Evolutionary conservation across 2,888 invertebrate species (phyloP), one percentile per base, ranked within the genome.

Genomic region (Orthosia gracilis): DNA sequence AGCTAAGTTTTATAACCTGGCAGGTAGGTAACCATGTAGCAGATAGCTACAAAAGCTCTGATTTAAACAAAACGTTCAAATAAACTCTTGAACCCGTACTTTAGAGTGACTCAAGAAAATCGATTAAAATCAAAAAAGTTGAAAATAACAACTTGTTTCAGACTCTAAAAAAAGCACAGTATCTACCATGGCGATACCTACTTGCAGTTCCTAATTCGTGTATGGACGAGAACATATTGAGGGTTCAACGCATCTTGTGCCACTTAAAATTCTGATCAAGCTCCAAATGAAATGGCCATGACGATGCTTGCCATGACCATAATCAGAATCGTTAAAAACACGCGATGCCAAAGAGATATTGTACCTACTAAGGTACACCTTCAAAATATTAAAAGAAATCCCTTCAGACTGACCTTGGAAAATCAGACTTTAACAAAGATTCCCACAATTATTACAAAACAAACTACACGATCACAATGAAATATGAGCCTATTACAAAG

Each of bases 221-320:
- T 45, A 47, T 31, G 45, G 50, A 50, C 31, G 54, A 61, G 74
- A 75, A 58, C 40, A 5, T 63, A 63, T 52, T 4, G 4, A 40
- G 31, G 57, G 55, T 57, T 80, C 76, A 82, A 54, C 1, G 67
- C 15, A 68, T 66, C 54, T 55, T 55, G 12, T 13, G 26, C 9
- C 49, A 0, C 54, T 78, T 69, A 62, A 77, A 69, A 77, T 82
- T 77, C 83, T 31, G 83, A 54, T 62, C 69, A 77, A 50, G 52
- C 13, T 12, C 31, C 15, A 49, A 77, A 65, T 50, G 23, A 78
- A 78, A 76, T 57, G 68, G 77, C 69, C 83, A 82, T 82, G 82
- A 80, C 73, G 73, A 59, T 59, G 64, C 63, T 73, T 73, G 13
- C 63, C 76, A 23, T 76, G 78, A 55, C 78, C 77, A 65, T 69